Conservation (phyloP, 2,888 invertebrate species). For the Cryptus armator region DNA sequence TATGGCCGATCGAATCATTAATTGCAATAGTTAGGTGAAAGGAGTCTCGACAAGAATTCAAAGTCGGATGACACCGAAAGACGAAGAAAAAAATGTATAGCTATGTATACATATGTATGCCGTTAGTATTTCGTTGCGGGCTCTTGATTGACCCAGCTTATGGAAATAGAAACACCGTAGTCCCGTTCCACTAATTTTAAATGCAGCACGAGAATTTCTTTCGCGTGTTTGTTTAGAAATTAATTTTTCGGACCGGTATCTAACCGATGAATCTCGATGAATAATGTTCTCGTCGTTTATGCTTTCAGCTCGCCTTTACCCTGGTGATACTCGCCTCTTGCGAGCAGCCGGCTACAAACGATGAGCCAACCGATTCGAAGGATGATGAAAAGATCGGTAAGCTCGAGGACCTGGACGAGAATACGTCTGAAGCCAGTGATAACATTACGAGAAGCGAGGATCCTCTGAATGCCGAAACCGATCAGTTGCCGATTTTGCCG, state of each 20-base stretch:
- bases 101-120: too few species aligned
- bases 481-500: conserved; percentile 79
- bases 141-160: too few species aligned
- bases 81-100: too few species aligned
- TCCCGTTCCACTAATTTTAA: not conserved
- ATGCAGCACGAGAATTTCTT: not conserved
- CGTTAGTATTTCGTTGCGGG: too few species aligned
- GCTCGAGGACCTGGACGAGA: conserved; percentile 54
- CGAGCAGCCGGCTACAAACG: conserved; percentile 56
- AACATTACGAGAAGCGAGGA: conserved; percentile 56
- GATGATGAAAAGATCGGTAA: conserved; percentile 42
- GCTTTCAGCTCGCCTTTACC: conserved; percentile 78
- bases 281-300: conserved; percentile 21
- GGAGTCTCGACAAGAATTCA: not conserved
- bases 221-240: not conserved
- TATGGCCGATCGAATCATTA: not conserved
- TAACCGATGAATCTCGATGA: conserved; percentile 6
- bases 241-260: conserved; percentile 16
- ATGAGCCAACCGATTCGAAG: not conserved
- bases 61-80: not conserved
- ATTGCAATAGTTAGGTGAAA: not conserved
- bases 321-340: conserved; percentile 73
- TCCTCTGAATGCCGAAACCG: conserved; percentile 45
- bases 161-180: not conserved
- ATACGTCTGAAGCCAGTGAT: conserved; percentile 58